These are phyloP conservation scores for Ericerus pela DNA, from an alignment of 1,140 invertebrate genomes.

Conservation along the genomic window DNA sequence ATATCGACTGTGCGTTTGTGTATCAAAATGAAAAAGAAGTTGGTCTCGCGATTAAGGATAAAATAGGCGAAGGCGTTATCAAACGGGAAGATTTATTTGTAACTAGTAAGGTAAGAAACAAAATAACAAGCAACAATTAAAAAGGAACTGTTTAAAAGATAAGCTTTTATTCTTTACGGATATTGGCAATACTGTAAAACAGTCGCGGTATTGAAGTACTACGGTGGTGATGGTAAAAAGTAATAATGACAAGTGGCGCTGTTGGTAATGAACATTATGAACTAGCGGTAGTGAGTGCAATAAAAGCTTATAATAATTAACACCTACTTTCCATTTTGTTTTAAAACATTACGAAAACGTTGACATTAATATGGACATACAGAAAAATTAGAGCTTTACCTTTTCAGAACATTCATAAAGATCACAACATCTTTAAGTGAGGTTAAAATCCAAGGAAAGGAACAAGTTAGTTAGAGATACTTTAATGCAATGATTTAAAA, in stretches of 20 bases:
- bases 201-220: background rate
- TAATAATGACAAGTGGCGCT: too few relatives aligned
- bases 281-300: too few relatives aligned
- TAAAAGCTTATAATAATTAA: too few relatives aligned
- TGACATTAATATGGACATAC: constrained; percentile 40
- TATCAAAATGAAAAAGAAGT: constrained; percentile 70
- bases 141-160: too few relatives aligned
- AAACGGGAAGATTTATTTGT: constrained; percentile 53
- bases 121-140: background rate
- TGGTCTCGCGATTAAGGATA: constrained; percentile 54
- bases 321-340: constrained; percentile 41
- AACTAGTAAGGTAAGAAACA: constrained; percentile 39
- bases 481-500: too few relatives aligned
- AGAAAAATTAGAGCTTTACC: constrained; percentile 55
- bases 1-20: constrained; percentile 50
- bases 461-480: too few relatives aligned
- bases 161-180: too few relatives aligned
- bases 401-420: too few relatives aligned
- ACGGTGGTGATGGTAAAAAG: background rate
- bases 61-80: constrained; percentile 51
- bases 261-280: too few relatives aligned
- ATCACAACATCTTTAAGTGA: too few relatives aligned
- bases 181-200: background rate
- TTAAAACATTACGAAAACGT: constrained; percentile 37
- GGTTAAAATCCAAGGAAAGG: too few relatives aligned